Base-by-base conservation (phyloP, 2,888 invertebrate genomes). In the Harmothoe impar region DNA sequence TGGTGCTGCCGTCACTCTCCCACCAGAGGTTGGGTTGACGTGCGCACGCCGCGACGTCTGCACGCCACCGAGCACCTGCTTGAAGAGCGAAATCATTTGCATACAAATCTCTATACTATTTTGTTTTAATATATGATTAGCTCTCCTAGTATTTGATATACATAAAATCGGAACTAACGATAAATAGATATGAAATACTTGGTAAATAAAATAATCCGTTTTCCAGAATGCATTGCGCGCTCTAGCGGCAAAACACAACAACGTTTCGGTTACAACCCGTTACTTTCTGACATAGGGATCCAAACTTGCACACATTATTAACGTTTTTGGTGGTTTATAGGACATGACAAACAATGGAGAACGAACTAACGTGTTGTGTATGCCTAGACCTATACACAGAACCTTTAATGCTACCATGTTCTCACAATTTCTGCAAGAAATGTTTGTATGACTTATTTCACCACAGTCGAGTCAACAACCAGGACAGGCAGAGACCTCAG, bases 371-470 rank as follows among this genome's bases (percentile, higher is more conserved):
- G 12, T 91, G 91, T 51, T 89, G 89, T 56, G 89, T 91, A 7
- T 91, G 91, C 31, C 81, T 91, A 29, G 91, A 91, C n/a, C 91
- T 91, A 51, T 89, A 77, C 43, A 72, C 72, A 23, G 56, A 77
- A 1, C 91, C 91, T 17, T 29, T 89, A n/a, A 56, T 91, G 51
- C 51, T 91, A 54, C 91, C 91, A 43, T 91, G 91, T 84, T 91
- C 91, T 56, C 91, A 91, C 89, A 91, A 89, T 84, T 84, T 91
- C 54, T 91, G 91, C 78, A 78, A 68, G 62, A 84, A 91, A 78
- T 91, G 91, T 84, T 20, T 89, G 5, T 52, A 25, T 17, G 90
- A 77, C 25, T 78, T 89, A 0, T 43, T 52, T 29, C 51, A 89
- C 77, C 51, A 77, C 43, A 81, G 81, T 43, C 81, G 33, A 23